Evolutionary conservation across 2,888 invertebrate genomes (phyloP).

Genomic region (Sarcophaga rosellei): DNA sequence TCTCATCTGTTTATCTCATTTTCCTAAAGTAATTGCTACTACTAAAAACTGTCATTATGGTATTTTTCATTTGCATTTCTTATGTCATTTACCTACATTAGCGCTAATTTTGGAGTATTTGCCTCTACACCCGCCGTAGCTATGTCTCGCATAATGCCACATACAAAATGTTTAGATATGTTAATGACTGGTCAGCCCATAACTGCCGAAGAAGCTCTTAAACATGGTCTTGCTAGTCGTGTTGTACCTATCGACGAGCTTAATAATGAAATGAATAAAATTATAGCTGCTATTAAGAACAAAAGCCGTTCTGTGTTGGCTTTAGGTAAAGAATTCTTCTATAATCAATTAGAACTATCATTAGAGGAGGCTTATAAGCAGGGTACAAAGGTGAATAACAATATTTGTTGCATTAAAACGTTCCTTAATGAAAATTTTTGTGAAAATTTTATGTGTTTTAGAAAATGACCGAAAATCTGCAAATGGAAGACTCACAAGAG

Average conservation of each 20-base stretch:
- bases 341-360: conserved; percentile 89
- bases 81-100: conserved; percentile 80
- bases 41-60: too few species aligned
- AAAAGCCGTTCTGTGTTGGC: conserved; percentile 92
- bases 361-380: conserved; percentile 88
- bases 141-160: conserved; percentile 89
- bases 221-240: conserved; percentile 80
- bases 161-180: conserved; percentile 94
- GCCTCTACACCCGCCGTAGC: conserved; percentile 98
- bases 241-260: conserved; percentile 82
- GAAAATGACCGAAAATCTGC: conserved; percentile 92
- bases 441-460: conserved; percentile 27
- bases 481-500: conserved; percentile 91
- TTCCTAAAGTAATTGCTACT: too few species aligned
- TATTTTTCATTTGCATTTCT: neutral
- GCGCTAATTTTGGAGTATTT: conserved; percentile 95
- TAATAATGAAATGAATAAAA: conserved; percentile 85
- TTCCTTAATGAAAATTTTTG: too few species aligned
- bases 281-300: conserved; percentile 86
- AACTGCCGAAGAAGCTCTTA: conserved; percentile 89
- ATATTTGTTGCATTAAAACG: neutral
- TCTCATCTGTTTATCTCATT: too few species aligned
- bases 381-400: conserved; percentile 83
- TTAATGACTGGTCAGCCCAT: conserved; percentile 93
- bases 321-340: conserved; percentile 95